These are phyloP conservation scores for Brenthis hecate DNA, from an alignment of 2,888 invertebrate species.

Conservation along the genomic window DNA sequence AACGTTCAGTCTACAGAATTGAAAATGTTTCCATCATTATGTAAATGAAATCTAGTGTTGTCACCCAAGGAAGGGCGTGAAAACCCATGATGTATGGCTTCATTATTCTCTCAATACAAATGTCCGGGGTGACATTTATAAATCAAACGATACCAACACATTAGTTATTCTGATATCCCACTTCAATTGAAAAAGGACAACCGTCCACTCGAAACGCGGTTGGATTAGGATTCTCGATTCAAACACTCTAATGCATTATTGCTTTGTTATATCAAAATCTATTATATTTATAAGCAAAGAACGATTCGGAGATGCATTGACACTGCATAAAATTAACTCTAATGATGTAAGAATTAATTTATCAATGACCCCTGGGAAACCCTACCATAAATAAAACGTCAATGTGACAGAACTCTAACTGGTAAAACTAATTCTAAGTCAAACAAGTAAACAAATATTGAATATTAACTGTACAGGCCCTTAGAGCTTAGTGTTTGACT, in stretches of 20 bases:
- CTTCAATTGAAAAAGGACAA: slow-evolving; percentile 56
- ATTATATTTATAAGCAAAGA: slow-evolving; percentile 28
- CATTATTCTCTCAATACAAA: slow-evolving; percentile 52
- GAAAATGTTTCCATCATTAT: slow-evolving; percentile 59
- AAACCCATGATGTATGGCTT: slow-evolving; percentile 53
- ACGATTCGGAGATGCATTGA: slow-evolving; percentile 29
- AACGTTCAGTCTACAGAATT: not conserved
- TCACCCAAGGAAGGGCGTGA: slow-evolving; percentile 55
- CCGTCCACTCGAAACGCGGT: slow-evolving; percentile 65
- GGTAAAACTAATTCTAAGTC: slow-evolving; percentile 34
- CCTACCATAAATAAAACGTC: slow-evolving; percentile 16
- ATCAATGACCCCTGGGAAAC: slow-evolving; percentile 19
- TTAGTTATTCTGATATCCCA: slow-evolving; percentile 62
- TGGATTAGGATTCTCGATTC: slow-evolving; percentile 69
- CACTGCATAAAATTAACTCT: slow-evolving; percentile 31
- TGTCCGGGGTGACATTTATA: slow-evolving; percentile 51
- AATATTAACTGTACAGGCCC: slow-evolving; percentile 51
- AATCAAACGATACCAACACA: slow-evolving; percentile 62
- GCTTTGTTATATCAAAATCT: slow-evolving; percentile 43
- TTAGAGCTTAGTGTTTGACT: slow-evolving; percentile 61
- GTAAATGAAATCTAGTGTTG: slow-evolving; percentile 53
- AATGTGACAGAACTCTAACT: slow-evolving; percentile 24
- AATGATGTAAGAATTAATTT: slow-evolving; percentile 19
- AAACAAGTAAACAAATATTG: slow-evolving; percentile 53
- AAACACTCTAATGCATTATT: slow-evolving; percentile 61